phyloP scores from a whole-genome alignment of 2,797 vertebrate species.

The Simalia tracyae region DNA sequence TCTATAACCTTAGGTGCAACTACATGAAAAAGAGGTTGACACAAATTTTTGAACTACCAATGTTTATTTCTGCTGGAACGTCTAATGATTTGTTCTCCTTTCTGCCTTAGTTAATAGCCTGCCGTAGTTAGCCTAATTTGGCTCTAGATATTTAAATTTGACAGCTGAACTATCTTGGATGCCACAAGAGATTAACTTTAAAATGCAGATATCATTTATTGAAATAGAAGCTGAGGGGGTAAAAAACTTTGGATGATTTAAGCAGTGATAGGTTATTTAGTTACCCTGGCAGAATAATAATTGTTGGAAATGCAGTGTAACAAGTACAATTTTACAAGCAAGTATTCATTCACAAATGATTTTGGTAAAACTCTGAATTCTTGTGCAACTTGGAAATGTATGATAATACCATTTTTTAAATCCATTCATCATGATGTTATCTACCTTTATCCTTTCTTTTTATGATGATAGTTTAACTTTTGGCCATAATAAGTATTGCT shows the following conservation, averaged over 20 bases:
- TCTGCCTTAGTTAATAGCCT: background rate
- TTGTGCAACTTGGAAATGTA: background rate
- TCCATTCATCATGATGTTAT: no score
- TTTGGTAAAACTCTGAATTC: background rate
- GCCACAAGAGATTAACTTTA: background rate
- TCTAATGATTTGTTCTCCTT: conserved; percentile 10
- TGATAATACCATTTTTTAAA: background rate
- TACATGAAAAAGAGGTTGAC: conserved; percentile 43
- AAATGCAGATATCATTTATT: background rate
- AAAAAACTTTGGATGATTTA: background rate
- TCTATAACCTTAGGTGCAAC: conserved; percentile 49
- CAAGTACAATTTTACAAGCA: background rate
- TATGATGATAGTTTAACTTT: background rate
- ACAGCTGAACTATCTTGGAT: background rate
- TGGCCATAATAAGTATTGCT: background rate
- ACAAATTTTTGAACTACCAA: conserved; percentile 19
- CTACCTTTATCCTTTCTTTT: background rate
- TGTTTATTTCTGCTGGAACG: conserved; percentile 31
- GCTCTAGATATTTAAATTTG: background rate
- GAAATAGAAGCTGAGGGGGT: background rate
- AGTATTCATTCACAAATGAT: background rate
- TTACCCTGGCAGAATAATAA: background rate
- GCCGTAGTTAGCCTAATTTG: background rate
- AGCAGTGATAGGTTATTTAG: background rate
- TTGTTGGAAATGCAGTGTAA: background rate